Conservation (phyloP, 2,888 invertebrate genomes). For the Mantis religiosa region DNA sequence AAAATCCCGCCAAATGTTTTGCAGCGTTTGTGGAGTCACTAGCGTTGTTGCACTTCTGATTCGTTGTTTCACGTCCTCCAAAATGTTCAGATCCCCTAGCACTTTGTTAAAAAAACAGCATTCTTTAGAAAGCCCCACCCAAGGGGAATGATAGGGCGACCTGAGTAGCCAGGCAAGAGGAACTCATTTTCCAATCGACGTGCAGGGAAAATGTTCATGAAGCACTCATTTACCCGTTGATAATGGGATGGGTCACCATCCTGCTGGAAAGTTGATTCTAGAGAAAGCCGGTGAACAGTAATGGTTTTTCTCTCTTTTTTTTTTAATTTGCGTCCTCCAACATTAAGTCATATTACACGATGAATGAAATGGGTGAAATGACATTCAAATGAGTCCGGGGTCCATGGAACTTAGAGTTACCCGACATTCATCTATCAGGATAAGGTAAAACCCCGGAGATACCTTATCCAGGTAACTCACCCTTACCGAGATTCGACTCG, state of each 20-base stretch:
- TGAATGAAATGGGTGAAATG: too few species aligned
- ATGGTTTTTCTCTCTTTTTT: too few species aligned
- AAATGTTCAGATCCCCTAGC: background rate
- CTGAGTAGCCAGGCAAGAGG: background rate
- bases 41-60: background rate
- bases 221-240: background rate
- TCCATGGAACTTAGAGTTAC: too few species aligned
- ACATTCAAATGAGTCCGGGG: too few species aligned
- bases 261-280: background rate
- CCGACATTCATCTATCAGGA: too few species aligned
- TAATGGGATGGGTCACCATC: background rate
- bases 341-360: too few species aligned
- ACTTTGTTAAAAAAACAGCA: background rate
- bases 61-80: background rate
- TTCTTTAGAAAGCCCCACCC: background rate
- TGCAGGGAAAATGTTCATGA: background rate
- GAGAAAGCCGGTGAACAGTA: background rate
- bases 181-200: background rate
- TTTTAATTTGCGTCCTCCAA: too few species aligned
- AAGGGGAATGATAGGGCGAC: background rate
- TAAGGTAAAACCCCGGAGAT: too few species aligned
- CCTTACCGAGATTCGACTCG: too few species aligned
- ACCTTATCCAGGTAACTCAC: too few species aligned
- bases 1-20: background rate
- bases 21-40: background rate